These are phyloP conservation scores for Chionis minor DNA, from an alignment of 2,113 vertebrate species.

Conservation along the genomic window DNA sequence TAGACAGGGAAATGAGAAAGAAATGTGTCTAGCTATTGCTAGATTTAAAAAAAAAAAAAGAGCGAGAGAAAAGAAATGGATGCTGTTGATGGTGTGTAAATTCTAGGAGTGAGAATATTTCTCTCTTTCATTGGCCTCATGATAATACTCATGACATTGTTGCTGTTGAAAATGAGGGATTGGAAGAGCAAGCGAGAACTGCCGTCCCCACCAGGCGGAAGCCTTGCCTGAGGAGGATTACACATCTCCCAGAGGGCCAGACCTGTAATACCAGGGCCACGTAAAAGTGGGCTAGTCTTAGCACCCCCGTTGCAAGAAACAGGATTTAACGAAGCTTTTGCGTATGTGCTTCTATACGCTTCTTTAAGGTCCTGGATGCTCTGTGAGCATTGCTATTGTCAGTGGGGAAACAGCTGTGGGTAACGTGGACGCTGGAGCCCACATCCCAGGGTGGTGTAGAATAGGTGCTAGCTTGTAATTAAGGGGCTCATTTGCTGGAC, in stretches of 20 bases:
- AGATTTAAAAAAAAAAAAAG: not conserved
- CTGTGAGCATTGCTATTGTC: not conserved
- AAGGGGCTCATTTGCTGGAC: not conserved
- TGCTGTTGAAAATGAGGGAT: constrained; percentile 28
- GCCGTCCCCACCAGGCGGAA: not conserved
- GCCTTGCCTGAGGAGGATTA: not conserved
- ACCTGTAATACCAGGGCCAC: not conserved
- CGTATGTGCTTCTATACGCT: fast-evolving
- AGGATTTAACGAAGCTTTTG: not conserved
- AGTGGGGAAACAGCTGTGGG: not conserved
- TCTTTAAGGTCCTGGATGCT: not conserved
- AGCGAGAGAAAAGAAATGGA: not conserved
- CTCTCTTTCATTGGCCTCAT: constrained; percentile 29
- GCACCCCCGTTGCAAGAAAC: not conserved
- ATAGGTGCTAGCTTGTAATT: not conserved
- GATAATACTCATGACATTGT: not conserved
- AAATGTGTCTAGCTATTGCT: constrained; percentile 37
- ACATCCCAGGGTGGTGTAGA: not conserved
- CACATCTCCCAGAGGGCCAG: not conserved
- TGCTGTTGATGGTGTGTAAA: constrained; percentile 10
- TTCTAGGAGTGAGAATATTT: constrained; percentile 33
- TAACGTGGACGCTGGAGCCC: not conserved
- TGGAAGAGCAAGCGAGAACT: not conserved
- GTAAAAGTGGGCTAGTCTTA: not conserved
- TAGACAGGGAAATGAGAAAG: constrained; percentile 25